Evolutionary conservation across 2,888 invertebrate species (phyloP), one percentile per base, ranked within the genome.

Genomic region (Stramonita haemastoma): DNA sequence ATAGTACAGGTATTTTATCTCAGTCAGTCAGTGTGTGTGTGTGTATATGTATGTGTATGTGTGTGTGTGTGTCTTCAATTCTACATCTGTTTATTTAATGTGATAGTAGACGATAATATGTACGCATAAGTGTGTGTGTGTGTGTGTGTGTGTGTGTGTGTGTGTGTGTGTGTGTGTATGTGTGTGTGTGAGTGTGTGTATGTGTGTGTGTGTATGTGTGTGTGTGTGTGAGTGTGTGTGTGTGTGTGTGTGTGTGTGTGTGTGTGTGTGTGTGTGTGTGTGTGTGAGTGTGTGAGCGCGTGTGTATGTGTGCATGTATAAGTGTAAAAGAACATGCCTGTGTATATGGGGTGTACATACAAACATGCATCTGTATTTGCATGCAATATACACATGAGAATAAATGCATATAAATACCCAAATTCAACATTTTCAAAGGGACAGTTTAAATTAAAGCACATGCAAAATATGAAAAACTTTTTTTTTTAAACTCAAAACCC

Each of bases 181-280:
- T 46, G 89, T 79, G 26, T 79, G 89, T 19, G 90, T 90, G 36
- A 86, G 87, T 26, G 90, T 90, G 17, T 87, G 89, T 17, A 87
- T 87, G 4, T 89, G 87, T 77, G 32, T 89, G 70, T 87, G 89
- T 90, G 70, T 79, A 73, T n/a, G 77, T 22, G 56, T 73, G 34
- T 32, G 70, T 70, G 70, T 70, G 70, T 22, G 22, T 70, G 70
- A 5, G 70, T 70, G 70, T 70, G 70, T 70, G 32, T 66, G 29
- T 34, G n/a, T 70, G 32, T 15, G 46, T 83, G 70, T 34, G 26
- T 70, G 70, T 70, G 70, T 70, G 22, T 70, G 70, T 70, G 70
- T 70, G 70, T 70, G 70, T 70, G 70, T 70, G 70, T 70, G 70
- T 70, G 70, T 70, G 70, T 70, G 70, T 70, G 70, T 22, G 22